These are phyloP conservation scores for Lates calcarifer DNA, from an alignment of 2,113 vertebrate genomes.

Conservation along the genomic window DNA sequence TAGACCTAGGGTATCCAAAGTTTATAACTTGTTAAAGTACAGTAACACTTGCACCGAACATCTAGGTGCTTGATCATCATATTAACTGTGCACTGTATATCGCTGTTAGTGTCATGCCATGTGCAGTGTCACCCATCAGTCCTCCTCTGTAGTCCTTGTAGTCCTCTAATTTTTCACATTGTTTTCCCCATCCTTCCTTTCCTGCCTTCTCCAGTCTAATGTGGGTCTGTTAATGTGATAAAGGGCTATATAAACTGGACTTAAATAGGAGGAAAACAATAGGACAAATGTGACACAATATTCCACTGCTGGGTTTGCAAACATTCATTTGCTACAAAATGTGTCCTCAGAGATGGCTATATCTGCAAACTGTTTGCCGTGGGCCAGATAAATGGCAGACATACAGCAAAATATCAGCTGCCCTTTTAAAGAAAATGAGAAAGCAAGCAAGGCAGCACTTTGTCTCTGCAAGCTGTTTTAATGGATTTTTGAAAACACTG, in stretches of 20 bases:
- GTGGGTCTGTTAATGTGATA: constrained; percentile 19
- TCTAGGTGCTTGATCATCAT: background rate
- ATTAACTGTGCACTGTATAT: background rate
- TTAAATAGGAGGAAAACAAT: constrained; percentile 11
- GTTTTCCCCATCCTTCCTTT: background rate
- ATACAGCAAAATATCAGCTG: constrained; percentile 63
- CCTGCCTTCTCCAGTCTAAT: background rate
- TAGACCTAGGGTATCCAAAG: background rate
- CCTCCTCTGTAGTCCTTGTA: background rate
- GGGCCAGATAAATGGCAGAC: constrained; percentile 63
- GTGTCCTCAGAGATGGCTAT: constrained; percentile 43
- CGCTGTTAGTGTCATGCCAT: background rate
- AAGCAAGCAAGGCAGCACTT: constrained; percentile 55
- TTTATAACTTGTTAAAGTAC: background rate
- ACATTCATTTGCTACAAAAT: constrained; percentile 41
- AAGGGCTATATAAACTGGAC: background rate
- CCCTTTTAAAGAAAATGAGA: constrained; percentile 74
- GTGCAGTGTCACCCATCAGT: background rate
- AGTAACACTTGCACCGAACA: background rate
- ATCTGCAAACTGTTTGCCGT: constrained; percentile 53
- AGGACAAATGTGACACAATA: constrained; percentile 26
- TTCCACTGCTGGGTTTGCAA: constrained; percentile 28
- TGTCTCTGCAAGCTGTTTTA: constrained; percentile 70
- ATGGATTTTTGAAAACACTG: constrained; percentile 68
- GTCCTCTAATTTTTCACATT: background rate